Base-by-base conservation (phyloP, 2,797 vertebrate species). In the Cyclopterus lumpus region DNA sequence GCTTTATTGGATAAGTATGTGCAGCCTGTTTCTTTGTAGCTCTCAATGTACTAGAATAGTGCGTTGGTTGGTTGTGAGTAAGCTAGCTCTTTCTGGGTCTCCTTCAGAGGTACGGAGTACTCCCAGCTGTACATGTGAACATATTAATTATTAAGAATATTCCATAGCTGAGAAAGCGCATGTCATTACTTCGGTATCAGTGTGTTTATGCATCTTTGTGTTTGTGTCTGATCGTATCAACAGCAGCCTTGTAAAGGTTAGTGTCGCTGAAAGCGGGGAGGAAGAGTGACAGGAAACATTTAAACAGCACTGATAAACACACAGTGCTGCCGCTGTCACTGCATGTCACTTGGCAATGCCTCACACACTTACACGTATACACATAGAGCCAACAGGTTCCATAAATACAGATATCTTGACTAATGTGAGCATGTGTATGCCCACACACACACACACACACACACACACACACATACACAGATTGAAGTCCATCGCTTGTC, bases 211-310 rank as follows among this genome's bases (percentile, higher is more conserved):
- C 42, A 49, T 71, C 32, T 73, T 30, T 74, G 67, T 59, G 57
- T 79, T 32, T 84, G 58, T 57, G 64, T 80, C 55, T 46, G 88
- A 90, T 87, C 3, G 24, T 73, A 88, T 89, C 85, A 55, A 38
- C 48, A 34, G 55, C 51, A 77, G 62, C 32, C 24, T 60, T 42
- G 54, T 82, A 90, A 93, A 93, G 91, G 91, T 92, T 85, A 79
- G 49, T 63, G 69, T 53, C 15, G 10, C 59, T 65, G 67, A 60
- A 77, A 80, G 83, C 79, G n/a, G 40, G 38, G 26, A 65, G 32
- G 73, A 75, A 85, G 91, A 92, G 76, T 91, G 91, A 82, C 89
- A 92, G 91, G 86, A 90, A 89, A 88, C 91, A 92, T 92, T 91
- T 90, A 87, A 79, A 49, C 77, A 78, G 60, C 10, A 0, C 88